phyloP scores from a whole-genome alignment of 2,888 invertebrate genomes.

The Escarpia spicata region DNA sequence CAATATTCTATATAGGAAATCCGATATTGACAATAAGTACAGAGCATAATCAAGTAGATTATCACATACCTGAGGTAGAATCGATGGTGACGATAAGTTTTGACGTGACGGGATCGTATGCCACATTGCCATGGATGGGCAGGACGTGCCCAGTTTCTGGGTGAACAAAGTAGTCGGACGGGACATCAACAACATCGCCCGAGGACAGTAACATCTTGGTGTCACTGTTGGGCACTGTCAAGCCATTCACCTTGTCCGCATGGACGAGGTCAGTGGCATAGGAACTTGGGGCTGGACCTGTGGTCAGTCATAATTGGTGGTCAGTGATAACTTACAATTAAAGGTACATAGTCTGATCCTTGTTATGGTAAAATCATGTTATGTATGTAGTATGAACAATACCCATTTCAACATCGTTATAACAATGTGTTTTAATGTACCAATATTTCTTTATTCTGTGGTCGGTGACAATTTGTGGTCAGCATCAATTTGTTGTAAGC shows the following conservation, averaged over 20 bases:
- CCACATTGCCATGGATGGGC: constrained; percentile 58
- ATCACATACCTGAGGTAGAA: constrained; percentile 55
- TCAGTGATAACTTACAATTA: neutral
- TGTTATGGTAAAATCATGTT: neutral
- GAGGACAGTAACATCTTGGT: constrained; percentile 53
- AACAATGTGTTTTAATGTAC: no score
- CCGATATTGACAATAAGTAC: neutral
- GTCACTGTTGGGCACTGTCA: constrained; percentile 51
- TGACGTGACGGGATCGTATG: constrained; percentile 56
- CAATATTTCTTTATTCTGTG: no score
- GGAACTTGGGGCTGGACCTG: neutral
- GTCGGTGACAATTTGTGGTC: no score
- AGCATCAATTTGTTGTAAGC: no score
- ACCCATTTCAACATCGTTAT: no score
- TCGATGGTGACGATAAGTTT: constrained; percentile 58
- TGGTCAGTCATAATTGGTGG: neutral
- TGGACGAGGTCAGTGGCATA: constrained; percentile 44
- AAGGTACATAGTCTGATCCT: neutral
- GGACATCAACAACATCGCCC: constrained; percentile 48
- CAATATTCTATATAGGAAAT: no score
- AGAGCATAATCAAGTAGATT: neutral
- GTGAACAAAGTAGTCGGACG: constrained; percentile 55
- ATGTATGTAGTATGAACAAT: neutral
- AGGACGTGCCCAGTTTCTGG: constrained; percentile 60
- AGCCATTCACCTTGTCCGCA: constrained; percentile 54